phyloP scores from a whole-genome alignment of 2,888 invertebrate genomes.

The Leptinotarsa peninsularis region DNA sequence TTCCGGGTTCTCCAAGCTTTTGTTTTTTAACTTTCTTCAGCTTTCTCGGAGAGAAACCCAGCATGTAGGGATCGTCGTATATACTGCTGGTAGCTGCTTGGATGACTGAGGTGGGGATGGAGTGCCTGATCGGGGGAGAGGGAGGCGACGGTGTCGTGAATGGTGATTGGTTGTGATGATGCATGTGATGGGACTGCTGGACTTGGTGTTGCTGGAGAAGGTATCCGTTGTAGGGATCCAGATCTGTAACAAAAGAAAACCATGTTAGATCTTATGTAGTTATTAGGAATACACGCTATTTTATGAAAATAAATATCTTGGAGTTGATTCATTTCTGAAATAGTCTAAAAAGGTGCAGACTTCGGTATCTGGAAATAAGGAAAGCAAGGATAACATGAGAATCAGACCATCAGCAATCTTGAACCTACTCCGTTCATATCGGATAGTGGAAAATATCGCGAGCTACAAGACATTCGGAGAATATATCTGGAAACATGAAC shows the following conservation, averaged over 20 bases:
- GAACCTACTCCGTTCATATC: too few relatives aligned
- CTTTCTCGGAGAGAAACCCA: conserved; percentile 81
- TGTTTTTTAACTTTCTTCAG: conserved; percentile 87
- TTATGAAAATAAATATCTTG: too few relatives aligned
- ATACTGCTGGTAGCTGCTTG: conserved; percentile 87
- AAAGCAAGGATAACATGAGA: too few relatives aligned
- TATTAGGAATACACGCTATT: too few relatives aligned
- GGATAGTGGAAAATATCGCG: too few relatives aligned
- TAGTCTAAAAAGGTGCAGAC: too few relatives aligned
- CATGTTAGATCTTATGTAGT: neutral
- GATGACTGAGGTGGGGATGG: conserved; percentile 76
- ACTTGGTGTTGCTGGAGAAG: conserved; percentile 66
- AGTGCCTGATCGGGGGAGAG: conserved; percentile 71
- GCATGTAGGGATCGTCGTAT: conserved; percentile 88
- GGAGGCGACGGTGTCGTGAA: conserved; percentile 68
- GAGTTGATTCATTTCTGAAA: too few relatives aligned
- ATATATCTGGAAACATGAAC: too few relatives aligned
- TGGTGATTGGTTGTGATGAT: conserved; percentile 65
- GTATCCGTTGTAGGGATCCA: conserved; percentile 74
- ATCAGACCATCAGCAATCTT: too few relatives aligned
- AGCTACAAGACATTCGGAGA: too few relatives aligned
- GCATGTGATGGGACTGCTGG: conserved; percentile 62
- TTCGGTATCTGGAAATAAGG: too few relatives aligned
- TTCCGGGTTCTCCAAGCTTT: conserved; percentile 78
- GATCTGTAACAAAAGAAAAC: conserved; percentile 68